Evolutionary conservation across 2,113 vertebrate genomes (phyloP), one percentile per base, ranked within the genome.

Genomic region (Corythornis madagascariensis): DNA sequence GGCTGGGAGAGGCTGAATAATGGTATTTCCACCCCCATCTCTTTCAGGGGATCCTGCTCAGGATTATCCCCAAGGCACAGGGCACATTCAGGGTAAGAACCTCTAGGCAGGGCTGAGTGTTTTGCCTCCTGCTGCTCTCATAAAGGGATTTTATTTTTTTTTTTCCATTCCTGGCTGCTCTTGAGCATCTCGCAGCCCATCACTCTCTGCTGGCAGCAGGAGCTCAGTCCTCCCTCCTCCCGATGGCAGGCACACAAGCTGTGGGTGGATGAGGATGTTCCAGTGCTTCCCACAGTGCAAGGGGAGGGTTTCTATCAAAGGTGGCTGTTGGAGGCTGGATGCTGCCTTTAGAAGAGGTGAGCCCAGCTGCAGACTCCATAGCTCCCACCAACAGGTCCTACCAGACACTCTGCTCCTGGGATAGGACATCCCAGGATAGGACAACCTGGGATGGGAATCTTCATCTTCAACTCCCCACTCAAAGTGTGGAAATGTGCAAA

Each of bases 181-280:
- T 42, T 11, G 2, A 42, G n/a, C 65, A 60, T 66, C 40, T 60
- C 12, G 0, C 45, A 59, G 69, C 28, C 38, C 17, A 9, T 52
- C 5, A 5, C 20, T 76, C 64, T 26, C 24, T 6, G 2, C 28
- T 1, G 2, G n/a, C 2, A 2, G 6, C 0, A 5, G 19, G 25
- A 12, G 0, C 10, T 2, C 14, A 7, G 40, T 35, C 45, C 40
- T 64, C 67, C 45, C 59, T 69, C 17, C 6, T 47, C 82, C 33
- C 6, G 1, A 11, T 19, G 2, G 69, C 74, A 40, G 35, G 19
- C 53, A 18, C n/a, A 56, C 15, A 16, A 26, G 31, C 4, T 1
- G 38, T 35, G 8, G 57, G 35, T 4, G 1, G n/a, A 28, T 3
- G 1, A 55, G 59, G 73, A 52, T 69, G 73, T 67, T 52, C 38